These are phyloP conservation scores for Myotis vivesi DNA, from an alignment of 2,797 vertebrate genomes.

Conservation along the genomic window DNA sequence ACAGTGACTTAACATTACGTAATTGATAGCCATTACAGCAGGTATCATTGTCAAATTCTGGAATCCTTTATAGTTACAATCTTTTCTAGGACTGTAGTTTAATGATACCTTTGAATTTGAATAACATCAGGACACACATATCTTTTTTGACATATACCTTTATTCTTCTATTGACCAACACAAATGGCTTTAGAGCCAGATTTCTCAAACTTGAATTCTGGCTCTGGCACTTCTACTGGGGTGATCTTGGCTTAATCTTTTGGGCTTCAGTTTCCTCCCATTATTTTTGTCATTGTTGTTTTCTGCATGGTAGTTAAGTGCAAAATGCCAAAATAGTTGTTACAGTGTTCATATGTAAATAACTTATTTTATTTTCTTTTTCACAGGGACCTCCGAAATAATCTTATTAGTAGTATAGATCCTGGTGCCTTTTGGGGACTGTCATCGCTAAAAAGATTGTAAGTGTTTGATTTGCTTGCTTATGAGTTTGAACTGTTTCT, in stretches of 20 bases:
- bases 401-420: slow-evolving; percentile 94
- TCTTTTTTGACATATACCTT: not conserved
- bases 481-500: not conserved
- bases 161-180: not conserved
- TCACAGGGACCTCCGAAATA: slow-evolving; percentile 95
- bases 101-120: not conserved
- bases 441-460: slow-evolving; percentile 94
- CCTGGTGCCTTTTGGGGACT: slow-evolving; percentile 95
- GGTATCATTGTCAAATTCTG: not conserved
- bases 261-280: not conserved
- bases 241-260: not conserved
- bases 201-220: not conserved
- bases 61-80: not conserved
- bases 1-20: not conserved
- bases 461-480: slow-evolving; percentile 84
- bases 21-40: not conserved
- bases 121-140: not conserved
- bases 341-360: not conserved
- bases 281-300: not conserved
- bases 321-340: not conserved
- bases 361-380: slow-evolving; percentile 63
- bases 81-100: not conserved
- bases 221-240: not conserved
- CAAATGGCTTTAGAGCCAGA: not conserved
- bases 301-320: not conserved